phyloP scores from a whole-genome alignment of 2,888 invertebrate species.

The Philaethria dido region DNA sequence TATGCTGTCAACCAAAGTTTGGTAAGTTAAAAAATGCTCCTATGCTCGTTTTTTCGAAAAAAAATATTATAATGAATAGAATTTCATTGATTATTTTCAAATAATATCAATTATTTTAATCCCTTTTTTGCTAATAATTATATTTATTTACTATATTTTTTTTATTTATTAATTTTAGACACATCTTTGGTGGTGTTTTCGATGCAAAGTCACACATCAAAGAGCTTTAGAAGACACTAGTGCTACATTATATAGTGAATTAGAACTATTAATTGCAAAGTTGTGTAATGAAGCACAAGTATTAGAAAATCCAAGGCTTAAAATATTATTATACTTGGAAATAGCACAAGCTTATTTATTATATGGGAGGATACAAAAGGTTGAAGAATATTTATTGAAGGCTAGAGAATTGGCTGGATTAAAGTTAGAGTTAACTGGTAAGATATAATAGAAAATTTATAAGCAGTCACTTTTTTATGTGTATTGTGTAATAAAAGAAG shows the following conservation, averaged over 20 bases:
- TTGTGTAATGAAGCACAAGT: constrained; percentile 67
- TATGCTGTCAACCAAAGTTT: constrained; percentile 62
- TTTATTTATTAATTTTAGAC: constrained; percentile 51
- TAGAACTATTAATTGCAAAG: constrained; percentile 78
- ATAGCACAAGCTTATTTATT: constrained; percentile 87
- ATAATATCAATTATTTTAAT: no score
- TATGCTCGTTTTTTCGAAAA: neutral
- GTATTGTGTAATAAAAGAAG: no score
- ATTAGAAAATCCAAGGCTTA: constrained; percentile 62
- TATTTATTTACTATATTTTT: no score
- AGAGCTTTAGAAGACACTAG: constrained; percentile 89
- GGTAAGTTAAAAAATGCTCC: constrained; percentile 54
- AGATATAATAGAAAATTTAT: no score
- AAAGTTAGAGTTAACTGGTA: constrained; percentile 87
- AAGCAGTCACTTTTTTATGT: no score
- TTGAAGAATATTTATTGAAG: constrained; percentile 86
- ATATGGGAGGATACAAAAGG: constrained; percentile 89
- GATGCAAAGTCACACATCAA: constrained; percentile 90
- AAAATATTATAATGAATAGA: no score
- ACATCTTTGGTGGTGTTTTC: constrained; percentile 89
- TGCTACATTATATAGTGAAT: constrained; percentile 84
- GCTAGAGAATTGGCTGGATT: constrained; percentile 87
- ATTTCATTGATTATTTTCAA: no score
- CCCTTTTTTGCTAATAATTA: no score
- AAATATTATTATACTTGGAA: constrained; percentile 76